Evolutionary conservation across 2,888 invertebrate genomes (phyloP).

Genomic region (Agrotis puta): DNA sequence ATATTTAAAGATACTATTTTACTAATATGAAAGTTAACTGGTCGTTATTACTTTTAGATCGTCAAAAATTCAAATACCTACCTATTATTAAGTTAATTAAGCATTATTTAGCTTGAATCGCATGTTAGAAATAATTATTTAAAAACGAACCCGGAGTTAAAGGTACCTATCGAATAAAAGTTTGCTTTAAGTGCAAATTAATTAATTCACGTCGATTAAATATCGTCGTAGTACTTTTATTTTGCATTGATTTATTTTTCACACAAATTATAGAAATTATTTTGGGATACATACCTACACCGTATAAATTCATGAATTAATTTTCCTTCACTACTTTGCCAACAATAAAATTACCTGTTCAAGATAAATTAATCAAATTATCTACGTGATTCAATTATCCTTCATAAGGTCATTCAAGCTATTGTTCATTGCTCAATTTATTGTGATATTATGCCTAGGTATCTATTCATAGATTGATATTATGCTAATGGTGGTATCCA

Average conservation of each 20-base stretch:
- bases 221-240: too few relatives aligned
- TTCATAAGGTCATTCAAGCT: too few relatives aligned
- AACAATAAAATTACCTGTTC: too few relatives aligned
- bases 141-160: neutral
- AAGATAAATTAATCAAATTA: too few relatives aligned
- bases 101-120: neutral
- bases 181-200: neutral
- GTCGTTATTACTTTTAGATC: neutral
- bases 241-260: neutral
- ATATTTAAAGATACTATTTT: neutral
- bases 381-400: too few relatives aligned
- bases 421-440: neutral
- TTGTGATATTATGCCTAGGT: neutral
- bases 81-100: slow-evolving; percentile 4
- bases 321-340: too few relatives aligned
- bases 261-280: too few relatives aligned
- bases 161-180: neutral
- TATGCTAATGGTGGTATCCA: neutral
- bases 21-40: neutral
- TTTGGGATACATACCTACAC: too few relatives aligned
- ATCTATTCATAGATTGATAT: neutral
- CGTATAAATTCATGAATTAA: too few relatives aligned
- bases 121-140: neutral
- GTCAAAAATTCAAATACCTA: neutral
- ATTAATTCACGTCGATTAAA: too few relatives aligned